These are phyloP conservation scores for Orientallactaga sibirica DNA, from an alignment of 2,797 vertebrate genomes.

Conservation along the genomic window DNA sequence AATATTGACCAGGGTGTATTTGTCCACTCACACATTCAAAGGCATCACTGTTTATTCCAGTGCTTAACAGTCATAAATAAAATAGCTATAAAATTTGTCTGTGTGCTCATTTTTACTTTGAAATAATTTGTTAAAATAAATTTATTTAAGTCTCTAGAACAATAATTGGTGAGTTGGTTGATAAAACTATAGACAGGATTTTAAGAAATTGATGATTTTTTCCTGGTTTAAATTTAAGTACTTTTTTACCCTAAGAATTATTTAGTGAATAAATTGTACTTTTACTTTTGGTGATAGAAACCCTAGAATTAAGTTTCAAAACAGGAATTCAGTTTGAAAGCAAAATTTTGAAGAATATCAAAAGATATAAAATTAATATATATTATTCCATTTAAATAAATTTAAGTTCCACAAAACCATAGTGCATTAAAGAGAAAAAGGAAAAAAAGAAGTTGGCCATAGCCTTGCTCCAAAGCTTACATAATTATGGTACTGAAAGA, in stretches of 20 bases:
- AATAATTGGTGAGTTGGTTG: neutral
- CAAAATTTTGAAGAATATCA: neutral
- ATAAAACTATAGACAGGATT: neutral
- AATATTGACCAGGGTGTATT: neutral
- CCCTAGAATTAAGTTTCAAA: neutral
- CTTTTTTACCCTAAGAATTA: neutral
- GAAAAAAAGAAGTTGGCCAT: neutral
- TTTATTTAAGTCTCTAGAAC: neutral
- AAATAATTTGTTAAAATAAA: neutral
- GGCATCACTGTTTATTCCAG: neutral
- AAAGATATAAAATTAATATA: neutral
- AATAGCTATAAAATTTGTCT: neutral
- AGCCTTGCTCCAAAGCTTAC: neutral
- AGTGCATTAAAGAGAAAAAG: neutral
- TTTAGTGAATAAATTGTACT: neutral
- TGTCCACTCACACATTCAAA: neutral
- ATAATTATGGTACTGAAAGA: neutral
- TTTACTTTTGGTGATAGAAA: neutral
- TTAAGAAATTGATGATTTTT: neutral
- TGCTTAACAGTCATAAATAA: neutral
- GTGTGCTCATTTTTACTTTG: neutral
- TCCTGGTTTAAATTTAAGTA: neutral
- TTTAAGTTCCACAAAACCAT: neutral
- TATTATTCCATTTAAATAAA: neutral
- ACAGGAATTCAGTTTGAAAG: neutral